These are phyloP conservation scores for Drosophila vallismaia DNA, from an alignment of 2,888 invertebrate genomes.

Conservation along the genomic window DNA sequence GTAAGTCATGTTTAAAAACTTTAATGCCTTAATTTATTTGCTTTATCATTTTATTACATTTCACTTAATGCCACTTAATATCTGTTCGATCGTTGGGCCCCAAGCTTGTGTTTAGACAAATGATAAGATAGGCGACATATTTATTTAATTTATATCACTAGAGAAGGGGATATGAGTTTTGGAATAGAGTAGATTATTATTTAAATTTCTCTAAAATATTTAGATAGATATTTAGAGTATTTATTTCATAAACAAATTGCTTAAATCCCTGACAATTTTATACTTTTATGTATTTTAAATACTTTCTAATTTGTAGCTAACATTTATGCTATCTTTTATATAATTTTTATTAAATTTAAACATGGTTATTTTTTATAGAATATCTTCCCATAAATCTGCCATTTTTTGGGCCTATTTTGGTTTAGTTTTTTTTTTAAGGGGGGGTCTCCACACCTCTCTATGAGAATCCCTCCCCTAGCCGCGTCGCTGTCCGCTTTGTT, in stretches of 20 bases:
- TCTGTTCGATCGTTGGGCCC: slow-evolving; percentile 13
- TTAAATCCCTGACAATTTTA: too few relatives aligned
- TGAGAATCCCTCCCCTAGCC: background rate
- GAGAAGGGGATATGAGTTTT: background rate
- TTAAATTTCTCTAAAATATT: background rate
- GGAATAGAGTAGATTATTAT: background rate
- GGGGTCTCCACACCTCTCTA: background rate
- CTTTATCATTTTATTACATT: slow-evolving; percentile 35
- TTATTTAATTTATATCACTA: slow-evolving; percentile 5
- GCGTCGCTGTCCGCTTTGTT: slow-evolving; percentile 5
- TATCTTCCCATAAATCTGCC: too few relatives aligned
- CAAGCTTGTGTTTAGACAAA: slow-evolving; percentile 17
- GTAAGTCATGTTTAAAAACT: background rate
- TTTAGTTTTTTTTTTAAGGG: background rate
- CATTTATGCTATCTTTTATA: too few relatives aligned
- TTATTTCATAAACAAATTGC: too few relatives aligned
- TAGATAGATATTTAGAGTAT: too few relatives aligned
- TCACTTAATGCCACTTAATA: slow-evolving; percentile 25
- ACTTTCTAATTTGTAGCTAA: too few relatives aligned
- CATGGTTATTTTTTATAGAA: too few relatives aligned
- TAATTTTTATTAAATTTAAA: too few relatives aligned
- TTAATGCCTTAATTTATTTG: slow-evolving; percentile 27
- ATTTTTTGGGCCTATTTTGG: background rate
- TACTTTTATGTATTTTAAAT: too few relatives aligned
- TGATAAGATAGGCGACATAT: slow-evolving; percentile 26